These are phyloP conservation scores for Periphyllus acericola DNA, from an alignment of 2,888 invertebrate genomes.

Conservation along the genomic window DNA sequence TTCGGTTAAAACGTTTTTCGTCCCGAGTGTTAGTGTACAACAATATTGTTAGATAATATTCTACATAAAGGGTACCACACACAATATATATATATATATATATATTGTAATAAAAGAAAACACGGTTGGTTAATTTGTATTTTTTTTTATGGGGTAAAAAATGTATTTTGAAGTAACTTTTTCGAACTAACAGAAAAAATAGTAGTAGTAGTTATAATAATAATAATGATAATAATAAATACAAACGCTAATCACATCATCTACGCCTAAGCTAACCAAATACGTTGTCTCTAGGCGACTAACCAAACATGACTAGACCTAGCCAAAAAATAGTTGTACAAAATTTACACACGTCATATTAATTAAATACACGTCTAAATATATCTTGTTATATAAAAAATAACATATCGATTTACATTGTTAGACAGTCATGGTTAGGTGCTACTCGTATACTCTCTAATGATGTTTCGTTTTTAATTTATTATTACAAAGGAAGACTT, in stretches of 20 bases:
- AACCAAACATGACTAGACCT: constrained; percentile 55
- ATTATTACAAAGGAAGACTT: constrained; percentile 60
- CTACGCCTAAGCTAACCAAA: constrained; percentile 46
- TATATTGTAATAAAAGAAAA: constrained; percentile 9
- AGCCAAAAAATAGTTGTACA: constrained; percentile 51
- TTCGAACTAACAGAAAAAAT: constrained; percentile 46
- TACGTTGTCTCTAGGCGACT: constrained; percentile 39
- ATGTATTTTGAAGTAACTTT: constrained; percentile 56
- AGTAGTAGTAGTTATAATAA: background rate
- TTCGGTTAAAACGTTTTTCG: background rate
- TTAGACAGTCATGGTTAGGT: constrained; percentile 59
- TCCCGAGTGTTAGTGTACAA: background rate
- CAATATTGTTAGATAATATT: background rate
- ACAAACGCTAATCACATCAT: constrained; percentile 54
- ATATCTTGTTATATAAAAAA: constrained; percentile 53
- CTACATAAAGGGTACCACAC: background rate
- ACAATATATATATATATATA: no score
- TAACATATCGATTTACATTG: constrained; percentile 45
- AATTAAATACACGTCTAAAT: constrained; percentile 52
- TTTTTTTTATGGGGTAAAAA: constrained; percentile 52
- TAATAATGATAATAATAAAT: constrained; percentile 45
- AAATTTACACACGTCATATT: constrained; percentile 51
- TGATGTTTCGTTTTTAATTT: constrained; percentile 39
- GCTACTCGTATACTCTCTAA: constrained; percentile 59
- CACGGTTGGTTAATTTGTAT: constrained; percentile 28